Conservation (phyloP, 2,113 vertebrate species). For the Nothocercus julius region DNA sequence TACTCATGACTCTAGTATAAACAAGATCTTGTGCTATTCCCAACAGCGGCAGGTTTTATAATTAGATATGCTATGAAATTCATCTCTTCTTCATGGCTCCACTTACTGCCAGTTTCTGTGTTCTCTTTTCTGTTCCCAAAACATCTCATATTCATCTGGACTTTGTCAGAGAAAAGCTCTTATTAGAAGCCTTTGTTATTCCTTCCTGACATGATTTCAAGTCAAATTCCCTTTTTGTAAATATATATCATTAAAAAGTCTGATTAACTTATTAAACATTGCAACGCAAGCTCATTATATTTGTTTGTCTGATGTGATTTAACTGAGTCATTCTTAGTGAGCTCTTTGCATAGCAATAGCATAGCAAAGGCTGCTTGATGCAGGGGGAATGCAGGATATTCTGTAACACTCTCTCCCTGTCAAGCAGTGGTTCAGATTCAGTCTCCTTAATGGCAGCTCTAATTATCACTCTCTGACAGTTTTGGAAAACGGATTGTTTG, state of each 20-base stretch:
- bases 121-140: slow-evolving; percentile 28
- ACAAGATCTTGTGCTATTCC: not conserved
- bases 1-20: slow-evolving; percentile 9
- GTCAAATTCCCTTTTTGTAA: slow-evolving; percentile 44
- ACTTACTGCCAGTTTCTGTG: slow-evolving; percentile 16
- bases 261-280: slow-evolving; percentile 68
- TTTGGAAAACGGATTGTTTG: not conserved
- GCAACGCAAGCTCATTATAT: slow-evolving; percentile 55
- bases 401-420: not conserved
- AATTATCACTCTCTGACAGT: slow-evolving; percentile 39
- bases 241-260: slow-evolving; percentile 60
- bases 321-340: slow-evolving; percentile 39
- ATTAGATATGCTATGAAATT: slow-evolving; percentile 34
- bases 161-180: slow-evolving; percentile 44
- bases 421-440: slow-evolving; percentile 6
- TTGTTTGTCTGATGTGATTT: slow-evolving; percentile 60
- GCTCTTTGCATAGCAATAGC: slow-evolving; percentile 31
- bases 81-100: slow-evolving; percentile 36
- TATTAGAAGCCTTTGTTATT: slow-evolving; percentile 52
- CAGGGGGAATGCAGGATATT: not conserved
- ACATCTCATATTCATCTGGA: slow-evolving; percentile 62
- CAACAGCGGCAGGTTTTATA: slow-evolving; percentile 20
- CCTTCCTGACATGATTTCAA: slow-evolving; percentile 40
- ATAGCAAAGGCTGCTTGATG: not conserved
- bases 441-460: not conserved